phyloP scores from a whole-genome alignment of 2,888 invertebrate species.

The Lapara coniferarum region DNA sequence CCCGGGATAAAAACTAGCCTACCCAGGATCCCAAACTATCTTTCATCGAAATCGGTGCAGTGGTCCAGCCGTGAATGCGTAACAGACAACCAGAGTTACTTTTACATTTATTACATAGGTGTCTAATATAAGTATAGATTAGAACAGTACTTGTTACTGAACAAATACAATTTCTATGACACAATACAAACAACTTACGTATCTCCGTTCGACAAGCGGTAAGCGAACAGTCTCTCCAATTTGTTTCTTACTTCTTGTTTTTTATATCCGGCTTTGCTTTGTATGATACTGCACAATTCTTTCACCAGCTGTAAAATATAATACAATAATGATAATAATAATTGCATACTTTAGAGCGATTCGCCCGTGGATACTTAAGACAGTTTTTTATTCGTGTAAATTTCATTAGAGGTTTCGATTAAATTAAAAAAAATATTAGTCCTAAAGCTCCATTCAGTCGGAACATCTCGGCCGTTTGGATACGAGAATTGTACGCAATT shows the following conservation, averaged over 20 bases:
- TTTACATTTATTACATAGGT: no score
- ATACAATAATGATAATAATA: not conserved
- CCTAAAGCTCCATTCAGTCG: no score
- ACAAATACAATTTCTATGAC: not conserved
- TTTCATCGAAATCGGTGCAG: no score
- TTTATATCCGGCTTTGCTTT: slow-evolving; percentile 57
- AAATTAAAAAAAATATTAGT: no score
- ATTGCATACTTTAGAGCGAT: no score
- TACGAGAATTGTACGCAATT: no score
- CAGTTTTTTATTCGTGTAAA: not conserved
- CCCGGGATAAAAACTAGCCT: no score
- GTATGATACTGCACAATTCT: slow-evolving; percentile 66
- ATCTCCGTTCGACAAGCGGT: slow-evolving; percentile 71
- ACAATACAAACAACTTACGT: slow-evolving; percentile 61
- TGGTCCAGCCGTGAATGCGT: no score
- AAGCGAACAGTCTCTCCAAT: slow-evolving; percentile 64
- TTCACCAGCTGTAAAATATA: slow-evolving; percentile 61
- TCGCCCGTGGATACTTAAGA: not conserved
- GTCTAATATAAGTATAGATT: not conserved
- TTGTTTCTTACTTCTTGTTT: slow-evolving; percentile 58
- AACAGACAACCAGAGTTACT: no score
- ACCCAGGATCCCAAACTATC: no score
- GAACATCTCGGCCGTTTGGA: no score
- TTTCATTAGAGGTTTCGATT: no score
- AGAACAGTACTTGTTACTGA: not conserved